Evolutionary conservation across 2,888 invertebrate genomes (phyloP).

Genomic region (Alloplasta piceator): DNA sequence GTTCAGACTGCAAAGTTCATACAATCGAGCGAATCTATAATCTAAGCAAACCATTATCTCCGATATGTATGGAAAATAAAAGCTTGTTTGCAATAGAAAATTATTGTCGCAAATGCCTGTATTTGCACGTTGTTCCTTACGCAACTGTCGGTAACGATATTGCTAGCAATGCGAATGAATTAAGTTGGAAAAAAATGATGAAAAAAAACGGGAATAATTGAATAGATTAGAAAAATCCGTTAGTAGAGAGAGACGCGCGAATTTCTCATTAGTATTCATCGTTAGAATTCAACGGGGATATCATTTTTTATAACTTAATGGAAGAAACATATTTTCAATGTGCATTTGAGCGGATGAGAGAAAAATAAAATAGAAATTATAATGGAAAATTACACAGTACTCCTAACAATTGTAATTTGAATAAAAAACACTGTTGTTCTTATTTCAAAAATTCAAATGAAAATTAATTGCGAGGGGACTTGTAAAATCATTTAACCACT

Average conservation of each 20-base stretch:
- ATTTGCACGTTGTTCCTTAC: constrained; percentile 17
- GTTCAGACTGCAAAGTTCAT: not conserved
- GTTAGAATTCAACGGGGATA: constrained; percentile 20
- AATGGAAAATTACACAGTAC: no score
- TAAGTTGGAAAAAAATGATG: constrained; percentile 1
- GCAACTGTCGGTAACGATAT: not conserved
- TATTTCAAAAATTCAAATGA: no score
- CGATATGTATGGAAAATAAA: not conserved
- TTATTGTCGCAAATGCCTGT: constrained; percentile 10
- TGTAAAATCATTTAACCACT: no score
- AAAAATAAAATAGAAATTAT: no score
- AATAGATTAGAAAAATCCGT: constrained; percentile 22
- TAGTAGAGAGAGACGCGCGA: constrained; percentile 25
- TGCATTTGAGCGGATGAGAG: no score
- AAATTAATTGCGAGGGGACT: no score
- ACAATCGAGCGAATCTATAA: constrained; percentile 26
- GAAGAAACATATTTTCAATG: no score
- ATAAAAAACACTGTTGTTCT: no score
- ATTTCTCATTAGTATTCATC: constrained; percentile 34
- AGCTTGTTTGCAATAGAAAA: constrained; percentile 8
- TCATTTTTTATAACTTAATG: constrained; percentile 4
- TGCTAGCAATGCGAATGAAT: constrained; percentile 10
- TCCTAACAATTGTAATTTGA: no score
- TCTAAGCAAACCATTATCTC: constrained; percentile 21
- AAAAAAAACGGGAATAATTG: constrained; percentile 1